Percentiles rank a stretch among this genome's conserved stretches.
Evolutionary conservation across 1,140 invertebrate species (phyloP).

Genomic region (Drosophila yakuba): DNA sequence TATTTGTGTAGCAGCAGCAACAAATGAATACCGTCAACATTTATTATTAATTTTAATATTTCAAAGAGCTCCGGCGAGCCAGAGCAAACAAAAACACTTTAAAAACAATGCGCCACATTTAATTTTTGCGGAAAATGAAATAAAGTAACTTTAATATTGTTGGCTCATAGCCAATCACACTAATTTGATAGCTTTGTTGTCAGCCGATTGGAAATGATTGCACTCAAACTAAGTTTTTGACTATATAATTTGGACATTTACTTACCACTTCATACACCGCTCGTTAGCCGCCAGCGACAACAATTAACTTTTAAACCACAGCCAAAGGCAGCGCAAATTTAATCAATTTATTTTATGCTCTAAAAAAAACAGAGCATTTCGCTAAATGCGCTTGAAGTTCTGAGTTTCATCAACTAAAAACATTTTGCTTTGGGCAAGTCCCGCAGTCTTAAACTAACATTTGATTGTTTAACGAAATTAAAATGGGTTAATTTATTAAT

Average conservation of each 20-base stretch:
- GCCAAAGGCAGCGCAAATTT: conserved; percentile 12
- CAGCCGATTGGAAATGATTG: not conserved
- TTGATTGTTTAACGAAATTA: conserved; percentile 26
- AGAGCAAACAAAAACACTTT: conserved; percentile 9
- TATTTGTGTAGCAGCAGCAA: conserved; percentile 53
- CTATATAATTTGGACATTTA: not conserved
- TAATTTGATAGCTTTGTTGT: conserved; percentile 50
- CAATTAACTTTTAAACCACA: conserved; percentile 30
- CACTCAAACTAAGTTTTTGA: not conserved
- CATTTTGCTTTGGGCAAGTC: not conserved
- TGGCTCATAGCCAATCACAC: conserved; percentile 37
- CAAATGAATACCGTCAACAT: conserved; percentile 69
- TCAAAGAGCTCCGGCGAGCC: conserved; percentile 54
- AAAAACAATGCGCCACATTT: not conserved
- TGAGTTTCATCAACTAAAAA: not conserved
- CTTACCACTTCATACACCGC: not conserved
- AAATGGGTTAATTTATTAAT: conserved; percentile 33
- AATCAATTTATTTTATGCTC: conserved; percentile 27
- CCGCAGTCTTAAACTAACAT: conserved; percentile 9
- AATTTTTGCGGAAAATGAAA: not conserved
- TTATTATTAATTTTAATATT: conserved; percentile 83
- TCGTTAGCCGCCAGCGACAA: conserved; percentile 1
- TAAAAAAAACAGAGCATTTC: conserved; percentile 22
- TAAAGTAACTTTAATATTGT: conserved; percentile 14
- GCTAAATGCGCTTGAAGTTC: not conserved